Percentiles rank a stretch among this genome's conserved stretches.
Conservation (phyloP, 35 echinoderm and acorn worm species). For the Apostichopus californicus region DNA sequence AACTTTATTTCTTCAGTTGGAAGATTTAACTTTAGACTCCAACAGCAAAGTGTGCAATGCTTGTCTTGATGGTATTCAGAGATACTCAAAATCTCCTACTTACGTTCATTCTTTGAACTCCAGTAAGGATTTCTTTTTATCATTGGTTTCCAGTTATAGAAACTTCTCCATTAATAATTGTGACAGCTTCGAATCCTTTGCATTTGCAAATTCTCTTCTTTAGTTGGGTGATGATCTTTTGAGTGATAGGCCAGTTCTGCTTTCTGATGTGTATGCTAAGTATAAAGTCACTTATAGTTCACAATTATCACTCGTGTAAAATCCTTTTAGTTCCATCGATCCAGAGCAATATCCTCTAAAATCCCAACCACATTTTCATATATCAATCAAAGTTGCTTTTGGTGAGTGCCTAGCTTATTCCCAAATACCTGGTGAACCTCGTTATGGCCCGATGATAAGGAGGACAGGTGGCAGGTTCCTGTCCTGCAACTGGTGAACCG, state of each 20-base stretch:
- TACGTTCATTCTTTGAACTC: too few species aligned
- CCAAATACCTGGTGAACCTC: background rate
- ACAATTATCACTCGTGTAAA: background rate
- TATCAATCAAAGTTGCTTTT: slow-evolving; percentile 9
- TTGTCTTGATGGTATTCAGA: too few species aligned
- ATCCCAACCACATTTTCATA: background rate
- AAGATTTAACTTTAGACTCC: too few species aligned
- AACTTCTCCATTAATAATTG: background rate
- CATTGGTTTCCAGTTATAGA: too few species aligned
- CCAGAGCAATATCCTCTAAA: background rate
- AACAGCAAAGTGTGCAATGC: too few species aligned
- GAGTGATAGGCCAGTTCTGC: background rate
- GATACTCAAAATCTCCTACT: background rate
- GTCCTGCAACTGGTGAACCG: background rate
- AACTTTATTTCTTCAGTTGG: too few species aligned
- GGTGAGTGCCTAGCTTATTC: background rate
- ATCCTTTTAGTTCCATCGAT: background rate
- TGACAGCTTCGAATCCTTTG: background rate
- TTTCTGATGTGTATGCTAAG: background rate
- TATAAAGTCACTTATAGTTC: background rate
- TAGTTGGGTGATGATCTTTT: background rate
- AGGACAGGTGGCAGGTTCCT: background rate
- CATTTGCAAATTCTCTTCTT: background rate
- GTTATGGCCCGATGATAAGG: slow-evolving; percentile 24
- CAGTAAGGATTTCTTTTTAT: too few species aligned